Conservation (phyloP, 2,797 vertebrate genomes). For the Chlorospingus semifuscus region DNA sequence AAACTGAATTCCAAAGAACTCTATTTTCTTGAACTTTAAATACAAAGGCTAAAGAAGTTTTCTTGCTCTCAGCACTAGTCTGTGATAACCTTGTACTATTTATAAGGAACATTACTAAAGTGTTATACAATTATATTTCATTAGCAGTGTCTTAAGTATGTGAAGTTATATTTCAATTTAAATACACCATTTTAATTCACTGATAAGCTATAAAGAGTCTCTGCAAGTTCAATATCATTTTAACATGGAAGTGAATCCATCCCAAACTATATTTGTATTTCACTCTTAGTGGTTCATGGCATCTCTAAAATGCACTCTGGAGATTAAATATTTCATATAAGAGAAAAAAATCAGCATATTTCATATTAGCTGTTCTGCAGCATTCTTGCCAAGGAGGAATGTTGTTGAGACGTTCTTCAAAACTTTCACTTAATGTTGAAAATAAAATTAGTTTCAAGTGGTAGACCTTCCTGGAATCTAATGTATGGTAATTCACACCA, state of each 20-base stretch:
- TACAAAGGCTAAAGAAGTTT: conserved; percentile 2
- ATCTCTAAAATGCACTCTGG: neutral
- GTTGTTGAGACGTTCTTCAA: neutral
- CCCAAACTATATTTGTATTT: neutral
- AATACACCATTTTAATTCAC: neutral
- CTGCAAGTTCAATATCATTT: neutral
- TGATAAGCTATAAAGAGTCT: neutral
- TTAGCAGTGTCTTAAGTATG: neutral
- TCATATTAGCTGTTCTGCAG: neutral
- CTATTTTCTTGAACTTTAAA: conserved; percentile 26
- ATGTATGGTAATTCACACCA: neutral
- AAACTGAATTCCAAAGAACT: neutral
- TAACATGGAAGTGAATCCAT: neutral
- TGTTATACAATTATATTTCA: neutral
- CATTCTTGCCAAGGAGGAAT: neutral
- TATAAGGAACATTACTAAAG: neutral
- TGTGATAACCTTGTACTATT: neutral
- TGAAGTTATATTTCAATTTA: neutral
- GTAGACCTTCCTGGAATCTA: neutral
- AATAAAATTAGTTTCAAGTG: neutral
- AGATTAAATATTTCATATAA: neutral
- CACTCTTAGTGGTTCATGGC: neutral
- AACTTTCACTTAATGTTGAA: neutral
- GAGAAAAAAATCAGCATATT: neutral
- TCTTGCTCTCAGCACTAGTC: neutral